These are phyloP conservation scores for Agelaius phoeniceus DNA, from an alignment of 2,113 vertebrate genomes.

Conservation along the genomic window DNA sequence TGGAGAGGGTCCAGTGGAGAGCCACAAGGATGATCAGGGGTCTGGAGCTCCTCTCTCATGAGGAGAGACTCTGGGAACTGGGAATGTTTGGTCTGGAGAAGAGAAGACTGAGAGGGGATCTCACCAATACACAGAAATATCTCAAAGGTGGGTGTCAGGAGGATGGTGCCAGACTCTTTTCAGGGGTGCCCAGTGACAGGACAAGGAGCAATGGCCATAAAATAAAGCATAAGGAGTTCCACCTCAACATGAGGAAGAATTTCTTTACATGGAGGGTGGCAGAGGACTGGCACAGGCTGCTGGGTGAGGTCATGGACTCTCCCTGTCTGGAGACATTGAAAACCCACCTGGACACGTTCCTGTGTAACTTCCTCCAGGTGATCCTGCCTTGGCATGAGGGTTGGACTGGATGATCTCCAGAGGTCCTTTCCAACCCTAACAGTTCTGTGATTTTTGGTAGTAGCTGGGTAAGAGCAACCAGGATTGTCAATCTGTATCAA, in stretches of 20 bases:
- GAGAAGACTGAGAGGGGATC: not conserved
- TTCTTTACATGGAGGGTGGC: not conserved
- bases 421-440: not conserved
- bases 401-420: not conserved
- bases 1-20: not conserved
- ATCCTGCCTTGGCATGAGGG: fast-evolving
- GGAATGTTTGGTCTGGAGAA: too few species aligned
- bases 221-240: not conserved
- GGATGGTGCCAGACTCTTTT: not conserved
- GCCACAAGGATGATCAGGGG: not conserved
- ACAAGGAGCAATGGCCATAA: not conserved
- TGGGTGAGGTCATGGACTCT: fast-evolving
- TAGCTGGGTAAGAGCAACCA: not conserved
- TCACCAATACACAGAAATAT: not conserved
- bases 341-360: fast-evolving
- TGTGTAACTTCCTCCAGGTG: fast-evolving
- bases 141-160: not conserved
- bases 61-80: not conserved
- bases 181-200: fast-evolving
- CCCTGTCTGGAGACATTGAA: not conserved
- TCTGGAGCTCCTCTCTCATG: not conserved
- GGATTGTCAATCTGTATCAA: not conserved
- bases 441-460: not conserved
- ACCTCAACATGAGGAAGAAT: not conserved
- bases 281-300: not conserved